Evolutionary conservation across 1,140 invertebrate species (phyloP), one percentile per base, ranked within the genome.

Genomic region (Drosophila teissieri): DNA sequence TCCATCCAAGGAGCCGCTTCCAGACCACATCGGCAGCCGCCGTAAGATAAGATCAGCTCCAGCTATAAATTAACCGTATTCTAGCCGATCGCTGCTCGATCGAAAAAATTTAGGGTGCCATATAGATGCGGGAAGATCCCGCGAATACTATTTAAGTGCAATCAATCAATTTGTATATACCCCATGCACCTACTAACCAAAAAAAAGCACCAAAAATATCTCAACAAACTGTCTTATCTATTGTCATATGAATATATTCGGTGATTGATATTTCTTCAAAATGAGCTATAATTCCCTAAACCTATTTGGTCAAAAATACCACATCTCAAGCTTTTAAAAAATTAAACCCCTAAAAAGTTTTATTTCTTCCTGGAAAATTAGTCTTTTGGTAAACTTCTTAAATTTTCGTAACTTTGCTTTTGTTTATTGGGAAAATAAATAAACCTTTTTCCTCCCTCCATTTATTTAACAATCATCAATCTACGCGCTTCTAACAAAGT

Each of bases 401-500:
- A 12, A 24, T 19, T 19, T 24, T 56, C 2, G 3, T 31, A 10
- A 24, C 24, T 31, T 31, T 8, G 8, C 1, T 61, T 4, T 57
- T 3, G 22, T 57, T 10, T 42, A 19, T 11, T 10, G 27, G 5
- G 22, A 42, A 17, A 22, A 24, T 11, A 11, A 14, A 27, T 14
- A 45, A 4, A 55, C 24, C 3, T 42, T 60, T n/a, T 44, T 34
- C 37, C 45, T 58, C 15, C 60, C 39, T 46, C 39, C 78, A 60
- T 52, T 44, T 56, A 48, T 44, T 17, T 54, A 51, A 77, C 53
- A 46, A 80, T 53, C 53, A 79, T 56, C 70, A 79, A 86, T 83
- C 70, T 22, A 65, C 82, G 79, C 70, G 83, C 83, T 86, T 88
- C 83, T 86, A 88, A 86, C 67, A 61, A 82, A 68, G 45, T 22